phyloP scores from a whole-genome alignment of 1,140 invertebrate genomes.

The Paraescarpia echinospica region DNA sequence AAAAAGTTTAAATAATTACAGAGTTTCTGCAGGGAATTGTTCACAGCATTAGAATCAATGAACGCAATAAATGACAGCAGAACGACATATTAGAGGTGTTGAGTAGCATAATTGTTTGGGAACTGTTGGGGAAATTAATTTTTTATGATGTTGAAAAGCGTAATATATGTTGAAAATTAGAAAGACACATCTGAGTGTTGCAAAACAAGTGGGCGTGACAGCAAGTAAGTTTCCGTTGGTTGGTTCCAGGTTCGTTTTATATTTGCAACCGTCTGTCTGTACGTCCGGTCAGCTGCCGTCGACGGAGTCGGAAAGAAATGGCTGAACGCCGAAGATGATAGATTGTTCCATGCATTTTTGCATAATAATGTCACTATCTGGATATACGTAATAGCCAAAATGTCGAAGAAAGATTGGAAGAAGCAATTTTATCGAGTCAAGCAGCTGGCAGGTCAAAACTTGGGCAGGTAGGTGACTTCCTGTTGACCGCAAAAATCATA shows the following conservation, averaged over 20 bases:
- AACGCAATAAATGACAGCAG: too few relatives aligned
- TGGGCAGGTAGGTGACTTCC: neutral
- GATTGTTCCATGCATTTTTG: neutral
- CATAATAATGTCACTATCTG: neutral
- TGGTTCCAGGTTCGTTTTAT: neutral
- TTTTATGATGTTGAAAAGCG: too few relatives aligned
- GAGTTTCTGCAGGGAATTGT: too few relatives aligned
- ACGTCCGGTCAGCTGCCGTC: neutral
- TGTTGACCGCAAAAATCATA: neutral
- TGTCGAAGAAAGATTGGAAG: constrained; percentile 5
- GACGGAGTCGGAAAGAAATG: neutral
- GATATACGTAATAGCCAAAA: neutral
- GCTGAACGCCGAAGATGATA: neutral
- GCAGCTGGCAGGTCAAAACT: neutral
- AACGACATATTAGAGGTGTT: too few relatives aligned
- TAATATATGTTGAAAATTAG: too few relatives aligned
- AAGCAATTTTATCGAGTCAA: constrained; percentile 6
- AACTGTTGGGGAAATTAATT: too few relatives aligned
- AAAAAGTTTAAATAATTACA: too few relatives aligned
- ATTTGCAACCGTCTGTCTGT: constrained; percentile 4
- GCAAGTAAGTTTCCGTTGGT: neutral
- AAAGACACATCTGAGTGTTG: too few relatives aligned
- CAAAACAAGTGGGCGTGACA: too few relatives aligned
- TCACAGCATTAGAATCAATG: too few relatives aligned
- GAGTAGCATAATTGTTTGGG: too few relatives aligned